Evolutionary conservation across 2,888 invertebrate species (phyloP).

Genomic region (Conops quadrifasciatus): DNA sequence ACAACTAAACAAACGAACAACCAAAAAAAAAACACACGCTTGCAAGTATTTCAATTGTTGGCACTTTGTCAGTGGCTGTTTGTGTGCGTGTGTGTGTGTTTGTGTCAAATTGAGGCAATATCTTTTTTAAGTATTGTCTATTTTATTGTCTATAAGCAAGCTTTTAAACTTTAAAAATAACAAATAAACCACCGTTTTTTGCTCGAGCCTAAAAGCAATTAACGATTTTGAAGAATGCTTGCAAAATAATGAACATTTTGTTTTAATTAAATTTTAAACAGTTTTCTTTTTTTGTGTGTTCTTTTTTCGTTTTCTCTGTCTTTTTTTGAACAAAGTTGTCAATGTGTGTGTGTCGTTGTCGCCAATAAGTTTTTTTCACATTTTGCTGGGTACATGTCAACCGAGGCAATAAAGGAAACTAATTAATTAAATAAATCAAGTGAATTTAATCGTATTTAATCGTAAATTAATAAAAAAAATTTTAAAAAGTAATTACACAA

Average conservation of each 20-base stretch:
- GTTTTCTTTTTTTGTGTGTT: slow-evolving; percentile 17
- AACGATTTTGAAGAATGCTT: slow-evolving; percentile 16
- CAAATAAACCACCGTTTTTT: slow-evolving; percentile 9
- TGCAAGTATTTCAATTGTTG: background rate
- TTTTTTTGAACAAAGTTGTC: slow-evolving; percentile 1
- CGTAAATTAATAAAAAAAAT: slow-evolving; percentile 19
- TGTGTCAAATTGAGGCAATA: background rate
- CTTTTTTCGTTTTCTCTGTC: slow-evolving; percentile 25
- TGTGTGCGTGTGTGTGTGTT: slow-evolving; percentile 17
- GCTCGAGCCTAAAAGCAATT: slow-evolving; percentile 5
- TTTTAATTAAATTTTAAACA: slow-evolving; percentile 16
- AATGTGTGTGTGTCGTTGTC: slow-evolving; percentile 40
- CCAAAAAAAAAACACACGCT: background rate
- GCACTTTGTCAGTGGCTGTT: slow-evolving; percentile 3
- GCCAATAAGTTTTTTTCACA: slow-evolving; percentile 33
- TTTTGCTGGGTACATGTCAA: slow-evolving; percentile 58
- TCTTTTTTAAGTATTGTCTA: slow-evolving; percentile 18
- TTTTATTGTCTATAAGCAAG: slow-evolving; percentile 4
- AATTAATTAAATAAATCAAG: slow-evolving; percentile 34
- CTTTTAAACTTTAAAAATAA: slow-evolving; percentile 32
- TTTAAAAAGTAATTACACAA: slow-evolving; percentile 15
- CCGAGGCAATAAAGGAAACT: slow-evolving; percentile 35
- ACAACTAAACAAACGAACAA: no score
- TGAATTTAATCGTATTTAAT: slow-evolving; percentile 42
- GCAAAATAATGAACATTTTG: background rate